Conservation (phyloP, 2,797 vertebrate species). For the Sarcophilus harrisii region DNA sequence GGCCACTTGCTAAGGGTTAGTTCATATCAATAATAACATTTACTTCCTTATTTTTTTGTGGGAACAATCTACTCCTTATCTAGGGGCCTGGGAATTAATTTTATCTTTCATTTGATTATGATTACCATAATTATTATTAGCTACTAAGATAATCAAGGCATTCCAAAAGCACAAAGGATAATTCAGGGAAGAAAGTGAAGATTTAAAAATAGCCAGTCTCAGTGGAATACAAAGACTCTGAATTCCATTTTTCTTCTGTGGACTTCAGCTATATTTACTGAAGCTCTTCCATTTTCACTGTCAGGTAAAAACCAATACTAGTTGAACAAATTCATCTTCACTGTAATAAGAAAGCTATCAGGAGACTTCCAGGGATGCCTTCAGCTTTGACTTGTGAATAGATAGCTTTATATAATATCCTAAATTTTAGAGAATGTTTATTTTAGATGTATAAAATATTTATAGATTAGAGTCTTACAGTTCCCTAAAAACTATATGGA, state of each 20-base stretch:
- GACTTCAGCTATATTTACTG: slow-evolving; percentile 15
- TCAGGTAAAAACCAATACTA: slow-evolving; percentile 45
- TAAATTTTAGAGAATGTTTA: slow-evolving; percentile 43
- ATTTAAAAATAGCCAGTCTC: slow-evolving; percentile 64
- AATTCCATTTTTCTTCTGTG: slow-evolving; percentile 29
- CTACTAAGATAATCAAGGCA: slow-evolving; percentile 60
- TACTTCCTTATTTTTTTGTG: slow-evolving; percentile 39
- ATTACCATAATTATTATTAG: slow-evolving; percentile 69
- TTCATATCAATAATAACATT: slow-evolving; percentile 55
- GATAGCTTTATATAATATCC: slow-evolving; percentile 29
- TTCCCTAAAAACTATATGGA: slow-evolving; percentile 30
- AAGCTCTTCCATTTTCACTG: slow-evolving; percentile 47
- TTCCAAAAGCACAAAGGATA: slow-evolving; percentile 66
- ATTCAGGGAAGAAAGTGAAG: slow-evolving; percentile 41
- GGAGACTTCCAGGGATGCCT: slow-evolving; percentile 27
- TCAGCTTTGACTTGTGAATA: slow-evolving; percentile 40
- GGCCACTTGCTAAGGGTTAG: slow-evolving; percentile 12
- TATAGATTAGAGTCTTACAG: slow-evolving; percentile 32
- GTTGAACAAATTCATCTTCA: slow-evolving; percentile 40
- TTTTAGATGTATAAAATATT: slow-evolving; percentile 14
- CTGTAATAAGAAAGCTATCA: background rate
- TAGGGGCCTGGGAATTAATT: slow-evolving; percentile 66
- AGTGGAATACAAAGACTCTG: background rate
- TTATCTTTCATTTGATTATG: slow-evolving; percentile 71
- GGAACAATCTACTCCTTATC: slow-evolving; percentile 39